phyloP scores from a whole-genome alignment of 2,113 vertebrate species.

The Oreotrochilus melanogaster region DNA sequence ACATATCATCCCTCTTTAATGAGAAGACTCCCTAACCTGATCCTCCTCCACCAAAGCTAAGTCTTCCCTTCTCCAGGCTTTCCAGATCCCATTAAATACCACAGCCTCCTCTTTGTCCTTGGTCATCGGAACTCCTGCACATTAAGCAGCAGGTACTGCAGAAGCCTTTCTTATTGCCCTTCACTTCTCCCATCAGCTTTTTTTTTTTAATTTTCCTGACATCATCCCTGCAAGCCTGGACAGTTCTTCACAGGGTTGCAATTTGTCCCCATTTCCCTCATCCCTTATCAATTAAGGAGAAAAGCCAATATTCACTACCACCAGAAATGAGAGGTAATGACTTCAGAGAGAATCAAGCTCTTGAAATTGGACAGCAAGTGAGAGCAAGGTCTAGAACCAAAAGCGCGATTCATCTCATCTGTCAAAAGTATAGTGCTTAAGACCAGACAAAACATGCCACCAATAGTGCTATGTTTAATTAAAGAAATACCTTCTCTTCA shows the following conservation, averaged over 20 bases:
- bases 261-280: background rate
- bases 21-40: background rate
- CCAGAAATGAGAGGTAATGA: background rate
- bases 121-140: background rate
- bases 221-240: background rate
- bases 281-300: background rate
- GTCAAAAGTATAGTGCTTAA: background rate
- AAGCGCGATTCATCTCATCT: background rate
- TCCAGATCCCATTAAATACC: background rate
- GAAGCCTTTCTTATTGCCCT: background rate
- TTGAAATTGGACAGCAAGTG: background rate
- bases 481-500: constrained; percentile 79
- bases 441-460: background rate
- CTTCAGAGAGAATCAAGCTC: background rate
- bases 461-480: background rate
- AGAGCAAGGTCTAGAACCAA: background rate
- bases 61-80: background rate
- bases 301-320: background rate
- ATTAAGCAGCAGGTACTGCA: background rate
- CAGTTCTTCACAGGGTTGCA: background rate
- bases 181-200: background rate
- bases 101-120: background rate
- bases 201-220: background rate
- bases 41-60: background rate
- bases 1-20: background rate